Base-by-base conservation (phyloP, 1,140 invertebrate genomes). In the Drosophila guanche region DNA sequence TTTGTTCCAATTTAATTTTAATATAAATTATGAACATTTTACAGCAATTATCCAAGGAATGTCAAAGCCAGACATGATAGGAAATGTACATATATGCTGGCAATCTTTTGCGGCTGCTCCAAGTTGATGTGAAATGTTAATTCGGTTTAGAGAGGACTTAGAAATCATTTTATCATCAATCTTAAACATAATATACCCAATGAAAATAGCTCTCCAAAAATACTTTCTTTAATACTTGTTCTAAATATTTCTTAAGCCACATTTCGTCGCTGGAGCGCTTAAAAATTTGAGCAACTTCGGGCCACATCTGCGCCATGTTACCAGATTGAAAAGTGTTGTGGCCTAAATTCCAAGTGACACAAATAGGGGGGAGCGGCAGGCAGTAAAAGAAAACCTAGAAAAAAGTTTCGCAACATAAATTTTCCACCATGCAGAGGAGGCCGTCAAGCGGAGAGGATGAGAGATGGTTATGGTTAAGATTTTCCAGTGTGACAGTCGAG, bases 261-360 rank as follows among this genome's bases (percentile, higher is more conserved):
- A 77, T 80, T 81, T 81, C 66, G 42, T 67, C 20, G 2, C 48
- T 67, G 41, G 4, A 67, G 41, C 16, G 22, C 60, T 53, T 27
- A 42, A 22, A 53, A 54, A 53, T 67, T 67, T 54, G 48, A 47
- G 45, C 8, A 68, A 68, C 50, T 46, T 68, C 23, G 68, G 29
- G 62, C 42, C 65, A 68, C 66, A 69, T 56, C 63, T 69, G 63
- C 63, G 51, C 51, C 66, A 47, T 41, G 42, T 23, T 57, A 47
- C 43, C 42, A 60, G 63, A 54, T 56, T 62, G 68, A 57, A 61
- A 75, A 84, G 80, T 84, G 80, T 84, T 85, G 76, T 84, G 80
- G 76, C 80, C 80, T 85, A 79, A 79, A 84, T 84, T 85, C 83
- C 65, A 76, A 85, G 80, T 65, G 62, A 52, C 42, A 41, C 50